Percentiles rank a stretch among this genome's conserved stretches.
Conservation (phyloP, 2,797 vertebrate species). For the Enteromius argenteus region DNA sequence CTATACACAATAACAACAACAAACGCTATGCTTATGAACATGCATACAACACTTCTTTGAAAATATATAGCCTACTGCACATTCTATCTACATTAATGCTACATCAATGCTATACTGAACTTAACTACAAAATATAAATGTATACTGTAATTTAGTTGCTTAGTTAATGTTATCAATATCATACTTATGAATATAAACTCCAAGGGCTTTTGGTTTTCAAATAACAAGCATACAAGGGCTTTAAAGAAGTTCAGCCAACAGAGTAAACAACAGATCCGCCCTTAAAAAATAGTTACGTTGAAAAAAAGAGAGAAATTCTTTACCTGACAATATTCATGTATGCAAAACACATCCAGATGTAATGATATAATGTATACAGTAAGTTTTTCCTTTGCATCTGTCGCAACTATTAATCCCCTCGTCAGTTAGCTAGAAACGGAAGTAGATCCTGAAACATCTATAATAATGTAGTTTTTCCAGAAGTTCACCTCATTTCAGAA, state of each 20-base stretch:
- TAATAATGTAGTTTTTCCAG: slow-evolving; percentile 31
- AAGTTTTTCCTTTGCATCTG: slow-evolving; percentile 37
- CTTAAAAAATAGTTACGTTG: slow-evolving; percentile 41
- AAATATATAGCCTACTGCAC: slow-evolving; percentile 14
- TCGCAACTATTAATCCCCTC: slow-evolving; percentile 41
- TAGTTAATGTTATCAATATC: slow-evolving; percentile 44
- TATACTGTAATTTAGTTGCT: slow-evolving; percentile 54
- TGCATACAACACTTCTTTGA: slow-evolving; percentile 21
- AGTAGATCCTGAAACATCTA: slow-evolving; percentile 33
- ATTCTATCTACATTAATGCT: slow-evolving; percentile 40
- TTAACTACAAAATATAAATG: slow-evolving; percentile 52
- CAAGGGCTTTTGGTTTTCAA: slow-evolving; percentile 82
- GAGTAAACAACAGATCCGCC: slow-evolving; percentile 49
- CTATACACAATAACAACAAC: slow-evolving; percentile 1
- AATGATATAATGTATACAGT: slow-evolving; percentile 41
- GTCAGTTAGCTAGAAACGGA: slow-evolving; percentile 26
- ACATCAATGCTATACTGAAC: slow-evolving; percentile 42
- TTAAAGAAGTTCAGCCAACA: slow-evolving; percentile 72
- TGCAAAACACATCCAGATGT: slow-evolving; percentile 41
- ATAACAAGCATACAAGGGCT: slow-evolving; percentile 81
- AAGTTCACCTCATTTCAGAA: slow-evolving; percentile 39
- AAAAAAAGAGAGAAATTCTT: not conserved
- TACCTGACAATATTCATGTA: slow-evolving; percentile 44
- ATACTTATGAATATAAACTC: slow-evolving; percentile 40
- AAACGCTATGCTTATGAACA: slow-evolving; percentile 21